Evolutionary conservation across 2,113 vertebrate genomes (phyloP).

Genomic region (Gallinago media): DNA sequence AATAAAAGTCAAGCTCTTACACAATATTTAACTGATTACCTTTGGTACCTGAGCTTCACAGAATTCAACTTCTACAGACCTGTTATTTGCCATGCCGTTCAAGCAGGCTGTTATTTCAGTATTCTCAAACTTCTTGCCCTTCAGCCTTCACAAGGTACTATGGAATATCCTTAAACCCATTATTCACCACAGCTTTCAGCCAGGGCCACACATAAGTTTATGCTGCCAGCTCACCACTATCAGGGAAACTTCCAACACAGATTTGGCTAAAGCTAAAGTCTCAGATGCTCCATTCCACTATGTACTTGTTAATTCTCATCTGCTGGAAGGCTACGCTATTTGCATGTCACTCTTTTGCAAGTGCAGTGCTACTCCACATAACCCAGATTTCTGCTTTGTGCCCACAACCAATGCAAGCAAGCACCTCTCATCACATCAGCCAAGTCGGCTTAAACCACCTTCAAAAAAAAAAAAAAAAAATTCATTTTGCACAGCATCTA

Average conservation of each 20-base stretch:
- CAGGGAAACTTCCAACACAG: neutral
- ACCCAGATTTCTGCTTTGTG: neutral
- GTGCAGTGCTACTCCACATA: neutral
- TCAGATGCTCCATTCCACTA: neutral
- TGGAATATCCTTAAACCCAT: neutral
- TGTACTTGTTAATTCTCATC: neutral
- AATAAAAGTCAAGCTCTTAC: neutral
- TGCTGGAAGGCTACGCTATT: neutral
- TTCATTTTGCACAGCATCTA: neutral
- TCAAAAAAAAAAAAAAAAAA: too few relatives aligned
- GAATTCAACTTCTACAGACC: neutral
- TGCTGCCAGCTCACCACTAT: neutral
- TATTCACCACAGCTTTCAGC: neutral
- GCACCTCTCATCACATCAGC: neutral
- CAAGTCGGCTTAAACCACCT: neutral
- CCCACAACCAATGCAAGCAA: neutral
- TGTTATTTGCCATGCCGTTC: neutral
- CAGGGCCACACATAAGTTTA: neutral
- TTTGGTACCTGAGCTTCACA: neutral
- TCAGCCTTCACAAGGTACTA: neutral
- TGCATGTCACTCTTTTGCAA: neutral
- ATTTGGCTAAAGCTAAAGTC: neutral
- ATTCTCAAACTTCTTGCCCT: neutral
- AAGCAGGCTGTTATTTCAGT: neutral
- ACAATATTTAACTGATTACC: neutral